Evolutionary conservation across 2,888 invertebrate species (phyloP).

Genomic region (Parapristionchus giblindavisi): DNA sequence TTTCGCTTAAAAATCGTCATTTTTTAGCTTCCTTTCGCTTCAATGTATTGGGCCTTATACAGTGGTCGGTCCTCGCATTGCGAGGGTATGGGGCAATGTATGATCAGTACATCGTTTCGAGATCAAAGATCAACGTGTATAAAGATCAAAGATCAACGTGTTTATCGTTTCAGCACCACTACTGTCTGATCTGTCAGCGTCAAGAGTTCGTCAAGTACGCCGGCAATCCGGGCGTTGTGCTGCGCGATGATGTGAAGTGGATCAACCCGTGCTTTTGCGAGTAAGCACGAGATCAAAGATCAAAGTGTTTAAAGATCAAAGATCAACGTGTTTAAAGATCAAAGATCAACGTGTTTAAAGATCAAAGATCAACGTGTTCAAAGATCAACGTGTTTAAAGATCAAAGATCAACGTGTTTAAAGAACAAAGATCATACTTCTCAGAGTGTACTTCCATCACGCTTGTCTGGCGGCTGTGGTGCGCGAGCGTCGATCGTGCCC

Average conservation of each 20-base stretch:
- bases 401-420: background rate
- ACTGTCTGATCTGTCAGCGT: conserved; percentile 27
- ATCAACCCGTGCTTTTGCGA: conserved; percentile 36
- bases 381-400: background rate
- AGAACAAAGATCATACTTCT: background rate
- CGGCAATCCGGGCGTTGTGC: background rate
- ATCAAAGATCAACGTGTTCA: background rate
- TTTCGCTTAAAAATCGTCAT: no score
- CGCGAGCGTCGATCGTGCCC: conserved; percentile 1
- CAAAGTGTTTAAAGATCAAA: background rate
- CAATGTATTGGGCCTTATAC: no score
- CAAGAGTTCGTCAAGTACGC: background rate
- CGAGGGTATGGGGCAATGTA: no score
- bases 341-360: background rate
- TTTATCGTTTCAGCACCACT: conserved; percentile 1
- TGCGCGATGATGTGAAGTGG: conserved; percentile 13
- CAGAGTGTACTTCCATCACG: conserved; percentile 30
- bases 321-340: background rate
- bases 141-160: no score
- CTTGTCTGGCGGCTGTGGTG: conserved; percentile 14
- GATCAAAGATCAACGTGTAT: no score
- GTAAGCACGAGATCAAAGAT: no score
- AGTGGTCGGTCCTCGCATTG: no score
- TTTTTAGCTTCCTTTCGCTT: no score
- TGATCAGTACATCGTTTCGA: no score